Conservation (phyloP, 2,113 vertebrate species). For the Corythaixoides concolor region DNA sequence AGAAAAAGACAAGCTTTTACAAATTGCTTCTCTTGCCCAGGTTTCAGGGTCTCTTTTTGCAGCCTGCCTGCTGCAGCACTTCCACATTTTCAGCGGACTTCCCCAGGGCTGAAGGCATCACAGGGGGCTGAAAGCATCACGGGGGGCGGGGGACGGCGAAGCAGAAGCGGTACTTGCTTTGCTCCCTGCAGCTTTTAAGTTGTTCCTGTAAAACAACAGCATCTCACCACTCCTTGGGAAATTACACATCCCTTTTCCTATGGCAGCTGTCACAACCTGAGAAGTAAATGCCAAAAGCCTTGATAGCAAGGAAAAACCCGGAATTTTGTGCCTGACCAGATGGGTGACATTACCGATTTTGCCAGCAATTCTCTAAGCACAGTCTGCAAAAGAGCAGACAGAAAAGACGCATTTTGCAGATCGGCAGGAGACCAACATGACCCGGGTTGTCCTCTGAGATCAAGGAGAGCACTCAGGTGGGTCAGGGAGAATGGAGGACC, state of each 20-base stretch:
- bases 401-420: not conserved
- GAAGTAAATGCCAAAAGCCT: not conserved
- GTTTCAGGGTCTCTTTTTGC: not conserved
- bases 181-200: not conserved
- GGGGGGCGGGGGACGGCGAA: accelerated
- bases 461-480: not conserved
- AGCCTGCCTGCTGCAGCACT: not conserved
- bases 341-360: not conserved
- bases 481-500: not conserved
- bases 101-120: not conserved
- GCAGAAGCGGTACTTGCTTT: not conserved
- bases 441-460: not conserved
- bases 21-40: not conserved
- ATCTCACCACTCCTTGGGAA: not conserved
- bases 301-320: not conserved
- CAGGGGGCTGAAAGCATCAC: not conserved
- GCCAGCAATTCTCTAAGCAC: not conserved
- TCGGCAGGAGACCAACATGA: not conserved
- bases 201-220: not conserved
- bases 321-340: not conserved
- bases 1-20: not conserved
- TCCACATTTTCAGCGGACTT: not conserved
- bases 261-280: not conserved
- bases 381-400: not conserved
- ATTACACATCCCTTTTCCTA: not conserved